Conservation (phyloP, 2,797 vertebrate genomes). For the Cirrhinus mrigala region DNA sequence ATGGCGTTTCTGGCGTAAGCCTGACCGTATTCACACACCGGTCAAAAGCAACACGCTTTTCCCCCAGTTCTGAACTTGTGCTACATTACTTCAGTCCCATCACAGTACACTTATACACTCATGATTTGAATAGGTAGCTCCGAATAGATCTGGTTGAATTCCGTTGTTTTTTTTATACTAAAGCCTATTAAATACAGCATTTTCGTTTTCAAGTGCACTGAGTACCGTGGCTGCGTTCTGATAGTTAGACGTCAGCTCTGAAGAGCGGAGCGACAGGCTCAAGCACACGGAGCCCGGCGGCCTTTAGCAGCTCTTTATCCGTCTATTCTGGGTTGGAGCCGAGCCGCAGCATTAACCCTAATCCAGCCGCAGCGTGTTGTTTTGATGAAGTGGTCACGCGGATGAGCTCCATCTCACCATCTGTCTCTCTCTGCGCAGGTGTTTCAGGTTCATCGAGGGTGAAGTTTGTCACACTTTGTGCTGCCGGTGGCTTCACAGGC, state of each 20-base stretch:
- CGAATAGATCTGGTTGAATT: not conserved
- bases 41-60: not conserved
- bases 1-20: not conserved
- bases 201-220: not conserved
- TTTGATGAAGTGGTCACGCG: conserved; percentile 73
- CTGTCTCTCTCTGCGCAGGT: not conserved
- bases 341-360: conserved; percentile 79
- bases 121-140: not conserved
- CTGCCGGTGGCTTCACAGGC: too few relatives aligned
- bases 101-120: not conserved
- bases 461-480: not conserved
- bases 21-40: not conserved
- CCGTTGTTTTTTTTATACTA: not conserved
- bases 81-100: not conserved
- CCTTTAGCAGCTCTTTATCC: conserved; percentile 71
- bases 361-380: conserved; percentile 77
- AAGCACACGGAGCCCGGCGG: conserved; percentile 32
- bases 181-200: not conserved
- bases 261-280: not conserved
- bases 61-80: not conserved
- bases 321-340: conserved; percentile 67
- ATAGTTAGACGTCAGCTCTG: not conserved
- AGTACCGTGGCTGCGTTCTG: not conserved
- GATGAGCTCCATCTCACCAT: conserved; percentile 50
- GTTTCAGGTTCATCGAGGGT: not conserved